These are phyloP conservation scores for Bambusicola thoracicus DNA, from an alignment of 2,113 vertebrate species.

Conservation along the genomic window DNA sequence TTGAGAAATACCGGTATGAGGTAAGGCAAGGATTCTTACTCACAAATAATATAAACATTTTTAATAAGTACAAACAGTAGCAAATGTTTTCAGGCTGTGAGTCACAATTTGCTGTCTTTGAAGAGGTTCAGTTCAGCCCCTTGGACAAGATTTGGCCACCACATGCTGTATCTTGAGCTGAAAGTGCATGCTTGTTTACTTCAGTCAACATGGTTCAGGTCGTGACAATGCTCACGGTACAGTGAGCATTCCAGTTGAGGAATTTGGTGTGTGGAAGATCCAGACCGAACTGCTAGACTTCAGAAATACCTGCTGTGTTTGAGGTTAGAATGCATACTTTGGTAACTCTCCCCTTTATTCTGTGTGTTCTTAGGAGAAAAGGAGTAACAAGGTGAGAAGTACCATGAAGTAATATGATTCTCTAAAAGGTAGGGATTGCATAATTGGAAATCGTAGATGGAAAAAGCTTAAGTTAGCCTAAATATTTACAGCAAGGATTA, in stretches of 20 bases:
- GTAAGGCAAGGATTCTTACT: not conserved
- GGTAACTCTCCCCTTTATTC: not conserved
- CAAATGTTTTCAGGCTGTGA: not conserved
- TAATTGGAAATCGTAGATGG: not conserved
- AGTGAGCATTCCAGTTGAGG: not conserved
- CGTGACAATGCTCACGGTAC: rapidly evolving
- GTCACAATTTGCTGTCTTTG: not conserved
- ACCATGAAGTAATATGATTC: not conserved
- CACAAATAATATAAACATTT: not conserved
- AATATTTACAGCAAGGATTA: not conserved
- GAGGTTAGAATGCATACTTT: not conserved
- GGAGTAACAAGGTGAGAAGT: not conserved
- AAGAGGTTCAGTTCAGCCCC: not conserved
- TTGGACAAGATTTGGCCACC: not conserved
- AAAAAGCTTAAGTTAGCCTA: not conserved
- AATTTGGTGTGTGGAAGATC: not conserved
- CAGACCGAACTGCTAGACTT: not conserved
- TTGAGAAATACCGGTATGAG: not conserved
- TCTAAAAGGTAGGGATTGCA: not conserved
- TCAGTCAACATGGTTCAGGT: not conserved
- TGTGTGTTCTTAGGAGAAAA: not conserved
- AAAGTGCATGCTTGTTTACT: not conserved
- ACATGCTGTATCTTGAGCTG: not conserved
- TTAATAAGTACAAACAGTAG: not conserved
- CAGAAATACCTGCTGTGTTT: not conserved